Evolutionary conservation across 2,797 vertebrate genomes (phyloP).

Genomic region (Choloepus didactylus): DNA sequence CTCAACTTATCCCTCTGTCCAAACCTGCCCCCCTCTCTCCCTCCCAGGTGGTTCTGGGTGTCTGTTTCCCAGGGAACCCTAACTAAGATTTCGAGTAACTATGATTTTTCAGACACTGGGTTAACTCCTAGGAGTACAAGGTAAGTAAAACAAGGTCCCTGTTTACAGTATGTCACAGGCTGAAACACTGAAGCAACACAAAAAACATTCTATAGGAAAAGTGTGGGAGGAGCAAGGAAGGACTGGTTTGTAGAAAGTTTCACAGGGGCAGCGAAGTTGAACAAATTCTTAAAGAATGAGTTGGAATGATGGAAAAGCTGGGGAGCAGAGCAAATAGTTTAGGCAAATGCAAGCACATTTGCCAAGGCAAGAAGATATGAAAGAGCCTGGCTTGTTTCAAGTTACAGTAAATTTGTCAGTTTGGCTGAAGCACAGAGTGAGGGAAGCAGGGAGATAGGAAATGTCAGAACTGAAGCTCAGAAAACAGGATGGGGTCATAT

Average conservation of each 20-base stretch:
- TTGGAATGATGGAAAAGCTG: conserved; percentile 11
- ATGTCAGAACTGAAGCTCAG: background rate
- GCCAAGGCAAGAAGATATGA: conserved; percentile 7
- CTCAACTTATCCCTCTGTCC: background rate
- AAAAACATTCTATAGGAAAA: background rate
- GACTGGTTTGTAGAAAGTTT: background rate
- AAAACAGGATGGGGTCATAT: background rate
- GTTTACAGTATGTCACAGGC: background rate
- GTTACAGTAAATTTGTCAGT: conserved; percentile 23
- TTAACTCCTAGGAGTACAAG: background rate
- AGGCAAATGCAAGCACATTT: background rate
- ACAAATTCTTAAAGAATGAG: background rate
- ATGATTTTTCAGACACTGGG: background rate
- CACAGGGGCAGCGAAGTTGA: background rate
- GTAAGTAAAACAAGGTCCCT: background rate
- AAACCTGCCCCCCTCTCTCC: background rate
- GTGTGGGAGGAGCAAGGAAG: background rate
- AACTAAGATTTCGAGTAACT: background rate
- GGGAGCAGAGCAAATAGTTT: background rate
- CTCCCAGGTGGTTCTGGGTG: background rate
- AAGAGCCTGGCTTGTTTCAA: conserved; percentile 61
- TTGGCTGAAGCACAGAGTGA: background rate
- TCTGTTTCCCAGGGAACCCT: background rate
- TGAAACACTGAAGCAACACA: background rate
- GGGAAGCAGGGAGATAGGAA: background rate